Percentiles rank a stretch among this genome's conserved stretches.
These are phyloP conservation scores for Drosophila melanosoma DNA, from an alignment of 2,888 invertebrate genomes.

Conservation along the genomic window DNA sequence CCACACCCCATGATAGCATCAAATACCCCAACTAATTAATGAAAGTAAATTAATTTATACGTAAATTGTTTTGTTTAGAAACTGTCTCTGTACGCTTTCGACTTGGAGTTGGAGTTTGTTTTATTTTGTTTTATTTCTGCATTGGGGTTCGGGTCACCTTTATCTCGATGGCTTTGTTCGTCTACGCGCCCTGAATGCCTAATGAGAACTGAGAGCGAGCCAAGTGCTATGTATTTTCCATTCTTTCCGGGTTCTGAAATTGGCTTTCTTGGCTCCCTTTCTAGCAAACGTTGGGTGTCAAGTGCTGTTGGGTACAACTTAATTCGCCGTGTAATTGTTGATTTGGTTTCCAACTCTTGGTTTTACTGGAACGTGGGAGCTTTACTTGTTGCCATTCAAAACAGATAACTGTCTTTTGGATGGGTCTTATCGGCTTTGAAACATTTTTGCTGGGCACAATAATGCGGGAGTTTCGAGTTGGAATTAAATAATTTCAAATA, in stretches of 20 bases:
- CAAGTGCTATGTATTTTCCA: slow-evolving; percentile 28
- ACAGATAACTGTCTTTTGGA: slow-evolving; percentile 42
- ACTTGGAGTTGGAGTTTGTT: slow-evolving; percentile 11
- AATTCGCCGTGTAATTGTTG: slow-evolving; percentile 65
- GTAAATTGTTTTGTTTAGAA: slow-evolving; percentile 78
- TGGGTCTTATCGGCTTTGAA: slow-evolving; percentile 40
- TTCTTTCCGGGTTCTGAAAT: slow-evolving; percentile 40
- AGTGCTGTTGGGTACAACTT: slow-evolving; percentile 51
- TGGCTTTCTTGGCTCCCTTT: slow-evolving; percentile 21
- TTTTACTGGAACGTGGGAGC: slow-evolving; percentile 78
- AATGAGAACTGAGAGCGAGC: slow-evolving; percentile 53
- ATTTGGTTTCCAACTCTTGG: slow-evolving; percentile 64
- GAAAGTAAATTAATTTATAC: slow-evolving; percentile 84
- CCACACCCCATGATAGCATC: slow-evolving; percentile 66
- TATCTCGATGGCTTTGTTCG: slow-evolving; percentile 63
- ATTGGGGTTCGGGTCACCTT: slow-evolving; percentile 42
- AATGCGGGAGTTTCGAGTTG: slow-evolving; percentile 20
- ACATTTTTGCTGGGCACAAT: neutral
- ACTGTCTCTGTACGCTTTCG: slow-evolving; percentile 44
- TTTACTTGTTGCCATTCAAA: slow-evolving; percentile 41
- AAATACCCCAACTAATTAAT: slow-evolving; percentile 82
- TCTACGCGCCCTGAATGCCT: slow-evolving; percentile 71
- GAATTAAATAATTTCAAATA: slow-evolving; percentile 2
- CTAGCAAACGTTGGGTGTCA: slow-evolving; percentile 33
- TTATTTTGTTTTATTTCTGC: slow-evolving; percentile 15